Evolutionary conservation across 2,888 invertebrate genomes (phyloP).

Genomic region (Galerucella pusilla): DNA sequence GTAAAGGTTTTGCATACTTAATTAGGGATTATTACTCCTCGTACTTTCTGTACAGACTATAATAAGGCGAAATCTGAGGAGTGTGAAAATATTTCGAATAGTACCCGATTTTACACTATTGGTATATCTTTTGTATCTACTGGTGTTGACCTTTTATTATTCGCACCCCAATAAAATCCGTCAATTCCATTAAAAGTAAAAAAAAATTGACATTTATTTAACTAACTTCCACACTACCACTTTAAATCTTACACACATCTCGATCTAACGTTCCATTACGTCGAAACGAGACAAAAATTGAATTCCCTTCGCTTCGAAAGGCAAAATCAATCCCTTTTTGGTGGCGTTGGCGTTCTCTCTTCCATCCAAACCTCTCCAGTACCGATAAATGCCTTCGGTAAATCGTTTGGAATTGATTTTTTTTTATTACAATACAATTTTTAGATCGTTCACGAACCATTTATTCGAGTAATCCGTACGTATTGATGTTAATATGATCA

Average conservation of each 20-base stretch:
- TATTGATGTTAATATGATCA: conserved; percentile 4
- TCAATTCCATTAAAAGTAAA: not conserved
- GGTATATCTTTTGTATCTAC: too few species aligned
- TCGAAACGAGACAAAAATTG: conserved; percentile 34
- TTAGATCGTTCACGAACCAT: conserved; percentile 16
- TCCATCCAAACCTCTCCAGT: not conserved
- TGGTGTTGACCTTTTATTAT: not conserved
- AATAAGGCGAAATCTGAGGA: too few species aligned
- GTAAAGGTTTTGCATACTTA: too few species aligned
- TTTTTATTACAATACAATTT: conserved; percentile 18
- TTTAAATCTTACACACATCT: conserved; percentile 28
- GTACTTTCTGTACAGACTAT: too few species aligned
- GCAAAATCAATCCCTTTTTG: conserved; percentile 30
- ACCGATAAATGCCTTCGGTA: conserved; percentile 24
- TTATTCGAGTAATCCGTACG: conserved; percentile 13
- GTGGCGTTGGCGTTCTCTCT: not conserved
- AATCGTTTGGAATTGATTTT: conserved; percentile 20
- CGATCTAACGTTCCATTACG: conserved; percentile 34
- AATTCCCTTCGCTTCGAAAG: conserved; percentile 22
- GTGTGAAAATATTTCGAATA: not conserved
- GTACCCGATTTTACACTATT: too few species aligned
- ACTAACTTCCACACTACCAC: not conserved
- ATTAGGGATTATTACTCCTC: too few species aligned
- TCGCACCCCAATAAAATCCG: not conserved
- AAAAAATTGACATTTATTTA: not conserved